Evolutionary conservation across 2,797 vertebrate species (phyloP).

Genomic region (Ciconia nigra): DNA sequence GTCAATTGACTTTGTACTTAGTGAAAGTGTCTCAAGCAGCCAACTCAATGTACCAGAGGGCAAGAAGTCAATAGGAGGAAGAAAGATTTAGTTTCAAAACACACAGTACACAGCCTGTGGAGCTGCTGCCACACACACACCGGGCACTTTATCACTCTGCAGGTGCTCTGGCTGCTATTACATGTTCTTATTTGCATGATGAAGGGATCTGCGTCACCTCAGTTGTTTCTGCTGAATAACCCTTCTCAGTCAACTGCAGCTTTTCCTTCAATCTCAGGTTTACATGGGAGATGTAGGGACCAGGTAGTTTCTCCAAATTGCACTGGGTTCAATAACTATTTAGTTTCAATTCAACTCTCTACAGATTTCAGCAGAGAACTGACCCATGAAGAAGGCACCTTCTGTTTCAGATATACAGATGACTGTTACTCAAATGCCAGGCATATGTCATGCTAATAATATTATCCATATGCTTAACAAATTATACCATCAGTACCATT

Average conservation of each 20-base stretch:
- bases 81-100: constrained; percentile 63
- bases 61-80: constrained; percentile 66
- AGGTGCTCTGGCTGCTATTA: fast-evolving
- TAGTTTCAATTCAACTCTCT: not conserved
- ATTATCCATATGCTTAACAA: not conserved
- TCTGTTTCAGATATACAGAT: not conserved
- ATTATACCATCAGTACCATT: not conserved
- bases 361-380: not conserved
- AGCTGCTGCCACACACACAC: not conserved
- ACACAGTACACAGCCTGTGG: not conserved
- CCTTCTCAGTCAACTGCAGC: not conserved
- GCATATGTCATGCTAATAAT: not conserved
- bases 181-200: not conserved
- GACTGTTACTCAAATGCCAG: not conserved
- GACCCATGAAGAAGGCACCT: not conserved
- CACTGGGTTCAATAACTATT: not conserved
- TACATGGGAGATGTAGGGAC: not conserved
- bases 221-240: not conserved
- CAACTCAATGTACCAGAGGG: constrained; percentile 57
- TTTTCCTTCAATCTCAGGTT: not conserved
- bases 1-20: constrained; percentile 76
- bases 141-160: not conserved
- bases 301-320: not conserved
- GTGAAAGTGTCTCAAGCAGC: constrained; percentile 56
- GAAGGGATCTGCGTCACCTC: not conserved